These are phyloP conservation scores for Lysiphlebus fabarum DNA, from an alignment of 1,140 invertebrate species.

Conservation along the genomic window DNA sequence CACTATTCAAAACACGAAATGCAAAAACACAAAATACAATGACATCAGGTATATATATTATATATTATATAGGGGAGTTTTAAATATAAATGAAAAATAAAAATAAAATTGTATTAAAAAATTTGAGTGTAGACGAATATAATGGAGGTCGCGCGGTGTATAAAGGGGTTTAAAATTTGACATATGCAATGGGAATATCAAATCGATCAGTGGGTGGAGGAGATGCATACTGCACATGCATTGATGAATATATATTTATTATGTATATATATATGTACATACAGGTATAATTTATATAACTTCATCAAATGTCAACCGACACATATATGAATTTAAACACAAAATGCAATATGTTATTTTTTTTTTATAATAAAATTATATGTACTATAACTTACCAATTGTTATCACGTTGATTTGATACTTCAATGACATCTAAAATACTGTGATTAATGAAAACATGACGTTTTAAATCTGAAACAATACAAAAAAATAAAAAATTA, in stretches of 20 bases:
- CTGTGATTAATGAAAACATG: no score
- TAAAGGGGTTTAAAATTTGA: constrained; percentile 43
- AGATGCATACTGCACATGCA: neutral
- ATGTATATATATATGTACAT: neutral
- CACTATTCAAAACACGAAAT: constrained; percentile 31
- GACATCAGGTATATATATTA: constrained; percentile 1
- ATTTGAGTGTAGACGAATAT: neutral
- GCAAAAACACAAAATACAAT: neutral
- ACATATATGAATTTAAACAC: no score
- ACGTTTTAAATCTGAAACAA: no score
- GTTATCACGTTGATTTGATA: no score
- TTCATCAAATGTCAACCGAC: constrained; percentile 44
- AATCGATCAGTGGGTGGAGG: constrained; percentile 24
- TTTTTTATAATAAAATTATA: no score
- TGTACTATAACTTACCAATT: no score
- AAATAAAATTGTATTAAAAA: neutral
- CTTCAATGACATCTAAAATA: no score
- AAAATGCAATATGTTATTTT: constrained; percentile 21
- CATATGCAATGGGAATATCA: constrained; percentile 44
- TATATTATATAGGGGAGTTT: constrained; percentile 10
- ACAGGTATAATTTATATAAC: constrained; percentile 19
- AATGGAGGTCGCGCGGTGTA: neutral
- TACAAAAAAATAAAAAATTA: no score
- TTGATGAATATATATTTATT: neutral
- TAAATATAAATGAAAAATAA: constrained; percentile 17